Evolutionary conservation across 2,888 invertebrate genomes (phyloP).

Genomic region (Euphydryas editha): DNA sequence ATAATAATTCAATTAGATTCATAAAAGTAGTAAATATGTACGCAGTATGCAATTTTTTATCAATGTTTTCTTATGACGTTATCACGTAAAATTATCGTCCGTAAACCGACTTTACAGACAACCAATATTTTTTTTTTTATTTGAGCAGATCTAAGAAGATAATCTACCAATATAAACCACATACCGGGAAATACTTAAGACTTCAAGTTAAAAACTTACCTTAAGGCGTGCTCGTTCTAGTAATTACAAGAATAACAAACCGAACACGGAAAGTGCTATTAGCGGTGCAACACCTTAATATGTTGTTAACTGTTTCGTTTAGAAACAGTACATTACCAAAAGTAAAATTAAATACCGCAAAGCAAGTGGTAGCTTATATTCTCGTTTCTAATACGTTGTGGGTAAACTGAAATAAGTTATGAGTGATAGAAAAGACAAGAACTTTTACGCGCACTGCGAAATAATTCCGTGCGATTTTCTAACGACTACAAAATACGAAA

Average conservation of each 20-base stretch:
- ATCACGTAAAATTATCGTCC: no score
- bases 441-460: conserved; percentile 15
- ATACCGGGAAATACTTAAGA: no score
- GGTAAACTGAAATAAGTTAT: conserved; percentile 64
- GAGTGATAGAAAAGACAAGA: conserved; percentile 52
- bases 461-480: neutral
- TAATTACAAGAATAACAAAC: conserved; percentile 5
- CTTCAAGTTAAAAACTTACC: neutral
- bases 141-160: no score
- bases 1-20: no score
- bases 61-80: no score
- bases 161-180: no score
- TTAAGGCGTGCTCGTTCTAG: neutral
- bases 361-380: conserved; percentile 20
- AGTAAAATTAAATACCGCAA: conserved; percentile 18
- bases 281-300: conserved; percentile 18
- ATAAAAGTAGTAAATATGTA: no score
- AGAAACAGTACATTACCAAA: conserved; percentile 14
- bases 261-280: conserved; percentile 13
- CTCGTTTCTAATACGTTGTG: conserved; percentile 41
- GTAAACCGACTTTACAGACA: no score
- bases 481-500: neutral
- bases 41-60: no score
- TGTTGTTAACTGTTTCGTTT: conserved; percentile 15
- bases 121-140: no score